A percentile compares a stretch with the other conserved stretches of the same genome.
These are phyloP conservation scores for Agrochola macilenta DNA, from an alignment of 2,888 invertebrate genomes.

Conservation along the genomic window DNA sequence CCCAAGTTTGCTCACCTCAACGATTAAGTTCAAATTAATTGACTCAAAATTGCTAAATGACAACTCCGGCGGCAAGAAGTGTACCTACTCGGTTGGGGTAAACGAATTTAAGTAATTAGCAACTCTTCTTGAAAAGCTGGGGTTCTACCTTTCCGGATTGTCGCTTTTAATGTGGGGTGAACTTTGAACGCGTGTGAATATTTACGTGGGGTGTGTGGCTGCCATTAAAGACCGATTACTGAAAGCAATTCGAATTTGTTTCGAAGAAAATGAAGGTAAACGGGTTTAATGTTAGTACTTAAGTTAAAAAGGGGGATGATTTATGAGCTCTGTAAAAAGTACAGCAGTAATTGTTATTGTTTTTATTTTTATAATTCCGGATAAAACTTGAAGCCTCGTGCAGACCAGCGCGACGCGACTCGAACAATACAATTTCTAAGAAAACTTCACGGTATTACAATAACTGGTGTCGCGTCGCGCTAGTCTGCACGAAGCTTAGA, in stretches of 20 bases:
- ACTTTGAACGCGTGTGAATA: slow-evolving; percentile 45
- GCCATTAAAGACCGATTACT: slow-evolving; percentile 51
- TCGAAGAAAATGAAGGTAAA: slow-evolving; percentile 37
- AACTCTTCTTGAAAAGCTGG: slow-evolving; percentile 24
- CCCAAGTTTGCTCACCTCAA: slow-evolving; percentile 33
- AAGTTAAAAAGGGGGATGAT: slow-evolving; percentile 26
- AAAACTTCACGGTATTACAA: no score
- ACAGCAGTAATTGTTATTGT: neutral
- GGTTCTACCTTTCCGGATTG: slow-evolving; percentile 20
- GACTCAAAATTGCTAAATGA: slow-evolving; percentile 42
- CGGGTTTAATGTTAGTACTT: slow-evolving; percentile 33
- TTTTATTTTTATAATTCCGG: neutral
- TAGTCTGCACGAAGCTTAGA: no score
- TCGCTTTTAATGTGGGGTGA: slow-evolving; percentile 34
- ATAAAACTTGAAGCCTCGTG: neutral
- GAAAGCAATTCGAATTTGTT: slow-evolving; percentile 34
- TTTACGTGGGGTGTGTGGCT: slow-evolving; percentile 31
- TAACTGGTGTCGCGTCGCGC: no score
- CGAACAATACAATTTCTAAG: no score
- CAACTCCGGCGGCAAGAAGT: slow-evolving; percentile 42
- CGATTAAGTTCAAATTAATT: slow-evolving; percentile 51
- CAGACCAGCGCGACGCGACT: no score
- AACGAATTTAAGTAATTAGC: slow-evolving; percentile 48
- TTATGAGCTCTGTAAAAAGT: slow-evolving; percentile 4
- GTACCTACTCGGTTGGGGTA: slow-evolving; percentile 27